These are phyloP conservation scores for Nasalis larvatus DNA, from an alignment of 2,113 vertebrate genomes.

Conservation along the genomic window DNA sequence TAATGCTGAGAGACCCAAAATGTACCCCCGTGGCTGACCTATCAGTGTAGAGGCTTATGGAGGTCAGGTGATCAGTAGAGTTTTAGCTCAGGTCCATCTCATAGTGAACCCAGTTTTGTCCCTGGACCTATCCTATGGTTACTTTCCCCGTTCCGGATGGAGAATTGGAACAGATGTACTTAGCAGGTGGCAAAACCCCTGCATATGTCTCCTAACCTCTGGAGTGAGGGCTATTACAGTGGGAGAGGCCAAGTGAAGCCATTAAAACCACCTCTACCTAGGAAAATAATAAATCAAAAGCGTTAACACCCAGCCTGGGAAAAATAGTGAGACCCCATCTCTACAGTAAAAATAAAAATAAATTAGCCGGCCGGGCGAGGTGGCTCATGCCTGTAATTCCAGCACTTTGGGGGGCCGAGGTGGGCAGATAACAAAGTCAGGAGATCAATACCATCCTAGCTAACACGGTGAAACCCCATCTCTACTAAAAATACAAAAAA, in stretches of 20 bases:
- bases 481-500: too few species aligned
- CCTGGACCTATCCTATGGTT: background rate
- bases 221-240: background rate
- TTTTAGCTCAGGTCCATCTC: background rate
- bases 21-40: background rate
- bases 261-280: background rate
- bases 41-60: background rate
- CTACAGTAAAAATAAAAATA: too few species aligned
- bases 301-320: too few species aligned
- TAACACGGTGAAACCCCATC: too few species aligned
- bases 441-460: too few species aligned
- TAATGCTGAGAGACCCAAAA: background rate
- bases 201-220: background rate
- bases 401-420: too few species aligned
- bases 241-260: background rate
- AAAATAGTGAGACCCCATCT: too few species aligned
- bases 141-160: background rate
- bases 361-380: accelerated
- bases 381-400: too few species aligned
- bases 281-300: background rate
- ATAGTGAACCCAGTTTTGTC: background rate
- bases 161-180: background rate
- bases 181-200: background rate
- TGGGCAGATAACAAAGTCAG: too few species aligned
- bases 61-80: background rate